Evolutionary conservation across 2,888 invertebrate species (phyloP).

Genomic region (Dicycla oo): DNA sequence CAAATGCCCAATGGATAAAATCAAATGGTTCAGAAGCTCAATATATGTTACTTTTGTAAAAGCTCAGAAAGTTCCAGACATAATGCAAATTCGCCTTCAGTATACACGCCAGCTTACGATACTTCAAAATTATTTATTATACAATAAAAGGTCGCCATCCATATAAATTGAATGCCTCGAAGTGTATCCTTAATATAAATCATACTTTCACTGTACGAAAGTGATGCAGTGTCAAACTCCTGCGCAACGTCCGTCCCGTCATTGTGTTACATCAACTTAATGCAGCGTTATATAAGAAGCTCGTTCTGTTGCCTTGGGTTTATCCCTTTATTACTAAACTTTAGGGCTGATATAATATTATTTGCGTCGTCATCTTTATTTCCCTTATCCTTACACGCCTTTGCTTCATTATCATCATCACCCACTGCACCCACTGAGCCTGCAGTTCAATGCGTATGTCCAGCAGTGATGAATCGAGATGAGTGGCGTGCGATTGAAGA

Average conservation of each 20-base stretch:
- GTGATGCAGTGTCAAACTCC: slow-evolving; percentile 62
- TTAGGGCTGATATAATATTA: slow-evolving; percentile 25
- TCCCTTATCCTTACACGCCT: neutral
- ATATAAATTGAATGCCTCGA: slow-evolving; percentile 54
- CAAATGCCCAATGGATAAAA: neutral
- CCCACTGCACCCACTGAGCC: too few species aligned
- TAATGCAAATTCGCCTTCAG: slow-evolving; percentile 31
- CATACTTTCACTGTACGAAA: slow-evolving; percentile 65
- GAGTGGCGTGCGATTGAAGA: too few species aligned
- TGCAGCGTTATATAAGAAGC: slow-evolving; percentile 56
- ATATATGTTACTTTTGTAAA: neutral
- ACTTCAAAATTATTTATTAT: slow-evolving; percentile 47
- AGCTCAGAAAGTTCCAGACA: slow-evolving; percentile 13
- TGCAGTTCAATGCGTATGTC: neutral
- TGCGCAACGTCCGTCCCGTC: slow-evolving; percentile 54
- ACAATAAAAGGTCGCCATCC: slow-evolving; percentile 59
- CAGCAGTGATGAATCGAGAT: too few species aligned
- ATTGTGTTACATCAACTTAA: slow-evolving; percentile 56
- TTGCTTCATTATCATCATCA: neutral
- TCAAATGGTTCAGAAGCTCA: neutral
- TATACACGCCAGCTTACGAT: slow-evolving; percentile 22
- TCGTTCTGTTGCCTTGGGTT: slow-evolving; percentile 42
- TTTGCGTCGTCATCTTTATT: slow-evolving; percentile 10
- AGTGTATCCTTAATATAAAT: slow-evolving; percentile 65
- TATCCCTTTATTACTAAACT: slow-evolving; percentile 48